Base-by-base conservation (phyloP, 2,797 vertebrate species). In the Danionella dracula region DNA sequence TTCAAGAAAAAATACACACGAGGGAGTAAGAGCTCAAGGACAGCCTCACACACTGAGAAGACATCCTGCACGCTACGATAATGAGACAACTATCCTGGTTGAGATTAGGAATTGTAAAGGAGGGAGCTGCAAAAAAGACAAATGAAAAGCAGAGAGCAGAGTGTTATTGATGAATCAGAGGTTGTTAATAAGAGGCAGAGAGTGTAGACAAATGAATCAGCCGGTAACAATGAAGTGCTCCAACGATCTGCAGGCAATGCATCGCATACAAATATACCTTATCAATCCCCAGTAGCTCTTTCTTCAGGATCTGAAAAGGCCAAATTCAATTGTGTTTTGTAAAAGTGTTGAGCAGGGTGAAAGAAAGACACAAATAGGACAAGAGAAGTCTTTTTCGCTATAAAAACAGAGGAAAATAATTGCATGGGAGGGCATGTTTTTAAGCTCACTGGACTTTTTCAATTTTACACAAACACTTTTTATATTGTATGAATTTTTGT, bases 131-230 rank as follows among this genome's bases (percentile, higher is more conserved):
- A 49, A 21, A 67, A 66, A 32, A 56, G 46, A 63, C 69, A 67
- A 20, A 41, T 65, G 57, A 54, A 35, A 65, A 32, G 13, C 29
- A 45, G 50, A 37, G 69, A 66, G 40, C 44, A 20, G 54, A 73
- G 53, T 71, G 66, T 83, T 83, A 84, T 84, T 84, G 83, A 87
- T 84, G 77, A 83, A 83, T 83, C 62, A 34, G 82, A 81, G 76
- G 79, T 77, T 55, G 58, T 69, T 69, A 62, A 55, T 56, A 54
- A 69, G 57, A 68, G 48, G 40, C 29, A 42, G 56, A 60, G 29
- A 53, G 57, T 61, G 40, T 12, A 23, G 48, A 49, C 42, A 12
- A 56, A 70, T 56, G 67, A 70, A 56, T 63, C 58, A 56, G 12
- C 17, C 35, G 3, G 42, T 40, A 70, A 41, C 58, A 56, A 70